Conservation (phyloP, 2,888 invertebrate genomes). For the Imbricaverruca yamaguchii region DNA sequence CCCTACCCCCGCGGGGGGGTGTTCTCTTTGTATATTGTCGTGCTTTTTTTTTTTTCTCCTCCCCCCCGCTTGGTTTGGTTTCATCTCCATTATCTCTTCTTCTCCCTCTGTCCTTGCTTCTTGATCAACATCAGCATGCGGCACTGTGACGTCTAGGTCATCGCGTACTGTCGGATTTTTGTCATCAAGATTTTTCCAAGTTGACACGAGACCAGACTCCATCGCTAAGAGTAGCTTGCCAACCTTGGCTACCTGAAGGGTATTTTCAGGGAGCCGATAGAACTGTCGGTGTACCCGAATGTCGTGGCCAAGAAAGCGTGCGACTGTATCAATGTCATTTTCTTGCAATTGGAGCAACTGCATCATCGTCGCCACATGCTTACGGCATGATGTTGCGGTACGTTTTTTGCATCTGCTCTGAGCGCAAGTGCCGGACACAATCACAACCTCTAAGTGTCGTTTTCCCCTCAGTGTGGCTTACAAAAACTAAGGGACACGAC, state of each 20-base stretch:
- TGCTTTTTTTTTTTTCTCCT: no score
- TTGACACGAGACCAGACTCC: background rate
- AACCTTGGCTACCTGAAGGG: background rate
- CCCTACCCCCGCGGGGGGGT: no score
- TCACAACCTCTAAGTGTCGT: background rate
- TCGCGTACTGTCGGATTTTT: background rate
- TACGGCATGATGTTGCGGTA: background rate
- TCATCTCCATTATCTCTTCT: no score
- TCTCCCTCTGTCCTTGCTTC: no score
- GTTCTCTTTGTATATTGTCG: no score
- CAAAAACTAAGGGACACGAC: background rate
- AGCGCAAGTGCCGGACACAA: background rate
- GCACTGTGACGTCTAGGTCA: background rate
- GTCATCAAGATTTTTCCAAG: background rate
- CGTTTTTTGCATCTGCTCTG: background rate
- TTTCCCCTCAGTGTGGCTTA: background rate
- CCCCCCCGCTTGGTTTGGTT: no score
- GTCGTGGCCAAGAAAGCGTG: background rate
- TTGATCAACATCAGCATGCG: no score
- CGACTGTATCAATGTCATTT: background rate
- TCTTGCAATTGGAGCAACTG: background rate
- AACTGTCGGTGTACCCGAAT: background rate
- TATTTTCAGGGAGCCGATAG: background rate
- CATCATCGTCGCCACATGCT: background rate
- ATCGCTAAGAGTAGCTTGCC: background rate